Conservation (phyloP, 2,888 invertebrate genomes). For the Microplitis deprimator region DNA sequence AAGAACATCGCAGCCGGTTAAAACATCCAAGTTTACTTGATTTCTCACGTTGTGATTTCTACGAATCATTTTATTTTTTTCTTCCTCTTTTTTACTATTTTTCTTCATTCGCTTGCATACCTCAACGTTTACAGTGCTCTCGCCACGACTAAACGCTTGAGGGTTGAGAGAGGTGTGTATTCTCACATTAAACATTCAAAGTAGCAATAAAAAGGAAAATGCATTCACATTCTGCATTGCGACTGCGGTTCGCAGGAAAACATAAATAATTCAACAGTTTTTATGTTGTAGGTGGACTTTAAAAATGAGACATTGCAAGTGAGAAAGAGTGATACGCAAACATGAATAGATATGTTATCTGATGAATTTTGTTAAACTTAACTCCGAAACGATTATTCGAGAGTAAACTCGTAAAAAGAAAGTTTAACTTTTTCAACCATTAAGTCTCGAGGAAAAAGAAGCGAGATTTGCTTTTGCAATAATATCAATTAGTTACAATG, state of each 20-base stretch:
- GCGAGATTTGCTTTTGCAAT: too few relatives aligned
- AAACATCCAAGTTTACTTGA: constrained; percentile 43
- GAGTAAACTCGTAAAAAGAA: neutral
- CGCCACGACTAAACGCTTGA: constrained; percentile 29
- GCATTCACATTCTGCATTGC: constrained; percentile 67
- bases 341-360: neutral
- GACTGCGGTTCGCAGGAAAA: constrained; percentile 62
- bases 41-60: constrained; percentile 46
- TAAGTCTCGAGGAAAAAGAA: too few relatives aligned
- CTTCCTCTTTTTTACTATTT: constrained; percentile 24
- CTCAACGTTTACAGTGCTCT: constrained; percentile 45
- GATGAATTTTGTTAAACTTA: neutral
- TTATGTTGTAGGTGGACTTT: constrained; percentile 53
- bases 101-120: constrained; percentile 36
- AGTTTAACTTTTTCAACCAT: too few relatives aligned
- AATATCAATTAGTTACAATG: too few relatives aligned
- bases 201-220: constrained; percentile 64
- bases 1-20: neutral
- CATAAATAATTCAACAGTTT: constrained; percentile 70
- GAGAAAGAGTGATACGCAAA: constrained; percentile 31
- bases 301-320: constrained; percentile 37
- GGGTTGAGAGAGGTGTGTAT: constrained; percentile 35
- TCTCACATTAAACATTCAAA: constrained; percentile 67
- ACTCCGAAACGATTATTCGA: neutral
- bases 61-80: constrained; percentile 35